Evolutionary conservation across 2,113 vertebrate genomes (phyloP).

Genomic region (Sebastes schlegelii): DNA sequence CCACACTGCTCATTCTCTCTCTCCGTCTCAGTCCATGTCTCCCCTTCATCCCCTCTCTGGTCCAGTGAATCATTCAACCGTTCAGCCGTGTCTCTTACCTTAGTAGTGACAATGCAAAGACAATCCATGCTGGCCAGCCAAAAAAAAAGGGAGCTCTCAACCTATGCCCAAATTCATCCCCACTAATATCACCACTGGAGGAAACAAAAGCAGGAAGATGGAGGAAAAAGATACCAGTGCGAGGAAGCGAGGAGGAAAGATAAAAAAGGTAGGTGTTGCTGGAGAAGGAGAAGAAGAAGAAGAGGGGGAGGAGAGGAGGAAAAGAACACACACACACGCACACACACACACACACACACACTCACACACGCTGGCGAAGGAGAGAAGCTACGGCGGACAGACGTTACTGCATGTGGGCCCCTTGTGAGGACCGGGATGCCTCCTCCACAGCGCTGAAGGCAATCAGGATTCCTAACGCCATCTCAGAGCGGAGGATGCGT

Average conservation of each 20-base stretch:
- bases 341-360: slow-evolving; percentile 18
- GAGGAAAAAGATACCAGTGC: slow-evolving; percentile 61
- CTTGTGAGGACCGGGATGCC: slow-evolving; percentile 67
- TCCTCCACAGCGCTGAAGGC: slow-evolving; percentile 88
- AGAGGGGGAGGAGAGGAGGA: slow-evolving; percentile 38
- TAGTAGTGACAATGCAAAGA: slow-evolving; percentile 98
- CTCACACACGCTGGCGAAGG: slow-evolving; percentile 67
- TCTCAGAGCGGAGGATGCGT: slow-evolving; percentile 85
- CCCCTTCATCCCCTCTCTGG: slow-evolving; percentile 5
- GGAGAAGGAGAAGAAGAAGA: slow-evolving; percentile 22
- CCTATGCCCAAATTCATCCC: slow-evolving; percentile 86
- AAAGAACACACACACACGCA: slow-evolving; percentile 21
- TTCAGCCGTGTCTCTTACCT: slow-evolving; percentile 87
- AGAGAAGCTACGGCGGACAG: slow-evolving; percentile 65
- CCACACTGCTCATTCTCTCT: slow-evolving; percentile 26
- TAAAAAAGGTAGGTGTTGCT: slow-evolving; percentile 41
- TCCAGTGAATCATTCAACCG: slow-evolving; percentile 31
- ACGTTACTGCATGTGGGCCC: slow-evolving; percentile 69
- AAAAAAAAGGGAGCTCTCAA: slow-evolving; percentile 81
- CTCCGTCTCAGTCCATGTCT: slow-evolving; percentile 7
- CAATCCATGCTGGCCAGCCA: slow-evolving; percentile 90
- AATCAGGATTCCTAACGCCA: slow-evolving; percentile 85
- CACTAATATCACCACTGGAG: slow-evolving; percentile 75
- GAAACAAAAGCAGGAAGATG: slow-evolving; percentile 31
- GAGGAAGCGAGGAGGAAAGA: slow-evolving; percentile 69